Evolutionary conservation across 2,797 vertebrate species (phyloP).

Genomic region (Darevskia nairensis): DNA sequence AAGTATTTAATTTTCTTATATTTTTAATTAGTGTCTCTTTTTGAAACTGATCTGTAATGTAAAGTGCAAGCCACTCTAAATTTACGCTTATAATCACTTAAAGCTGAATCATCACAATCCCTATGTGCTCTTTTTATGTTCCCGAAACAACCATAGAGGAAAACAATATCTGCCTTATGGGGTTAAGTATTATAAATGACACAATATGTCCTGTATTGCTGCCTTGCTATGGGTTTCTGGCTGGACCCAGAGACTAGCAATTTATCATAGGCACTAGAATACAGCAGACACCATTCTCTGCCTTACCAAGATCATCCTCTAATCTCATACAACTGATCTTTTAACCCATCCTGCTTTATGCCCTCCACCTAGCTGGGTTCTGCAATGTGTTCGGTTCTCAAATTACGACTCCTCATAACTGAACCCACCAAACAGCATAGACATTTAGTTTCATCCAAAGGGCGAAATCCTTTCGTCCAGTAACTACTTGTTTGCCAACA

Average conservation of each 20-base stretch:
- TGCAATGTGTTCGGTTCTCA: background rate
- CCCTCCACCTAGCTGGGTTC: background rate
- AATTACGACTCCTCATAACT: background rate
- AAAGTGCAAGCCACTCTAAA: background rate
- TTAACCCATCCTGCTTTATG: background rate
- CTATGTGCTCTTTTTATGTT: background rate
- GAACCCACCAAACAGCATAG: background rate
- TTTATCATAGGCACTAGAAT: background rate
- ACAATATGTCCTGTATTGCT: background rate
- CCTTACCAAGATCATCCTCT: background rate
- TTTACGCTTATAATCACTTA: background rate
- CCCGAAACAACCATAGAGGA: background rate
- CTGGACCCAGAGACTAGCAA: background rate
- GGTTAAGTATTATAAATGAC: constrained; percentile 5
- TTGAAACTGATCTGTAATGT: background rate
- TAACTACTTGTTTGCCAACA: too few relatives aligned
- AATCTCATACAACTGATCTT: background rate
- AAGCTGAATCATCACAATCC: too few relatives aligned
- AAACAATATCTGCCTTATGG: background rate
- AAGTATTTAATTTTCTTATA: too few relatives aligned
- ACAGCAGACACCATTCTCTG: background rate
- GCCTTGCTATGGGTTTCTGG: background rate
- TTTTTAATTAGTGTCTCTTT: background rate
- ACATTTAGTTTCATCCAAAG: background rate
- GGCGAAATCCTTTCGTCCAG: background rate